phyloP scores from a whole-genome alignment of 2,888 invertebrate genomes.

The Dusona sp. region DNA sequence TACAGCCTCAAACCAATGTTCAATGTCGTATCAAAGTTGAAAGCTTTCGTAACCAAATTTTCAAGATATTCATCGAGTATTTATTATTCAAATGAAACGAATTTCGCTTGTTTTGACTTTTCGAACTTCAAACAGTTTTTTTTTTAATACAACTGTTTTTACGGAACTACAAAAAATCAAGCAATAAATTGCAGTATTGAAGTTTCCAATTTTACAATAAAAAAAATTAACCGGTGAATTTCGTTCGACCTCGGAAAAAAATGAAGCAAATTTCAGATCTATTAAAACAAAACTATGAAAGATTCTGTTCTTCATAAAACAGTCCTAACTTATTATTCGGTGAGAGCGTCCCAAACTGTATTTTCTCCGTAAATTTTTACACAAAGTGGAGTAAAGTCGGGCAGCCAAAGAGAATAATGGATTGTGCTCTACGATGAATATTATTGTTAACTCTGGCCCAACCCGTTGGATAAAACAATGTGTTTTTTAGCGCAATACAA shows the following conservation, averaged over 20 bases:
- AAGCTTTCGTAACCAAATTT: not conserved
- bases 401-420: constrained; percentile 8
- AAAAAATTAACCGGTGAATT: not conserved
- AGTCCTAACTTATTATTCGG: not conserved
- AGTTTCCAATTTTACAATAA: not conserved
- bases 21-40: not conserved
- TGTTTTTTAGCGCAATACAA: constrained; percentile 1
- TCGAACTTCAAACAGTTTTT: not conserved
- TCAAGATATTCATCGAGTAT: too few relatives aligned
- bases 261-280: too few relatives aligned
- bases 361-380: not conserved
- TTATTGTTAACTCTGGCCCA: not conserved
- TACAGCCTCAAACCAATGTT: not conserved
- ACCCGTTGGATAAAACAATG: not conserved
- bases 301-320: not conserved
- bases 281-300: not conserved
- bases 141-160: not conserved
- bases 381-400: not conserved
- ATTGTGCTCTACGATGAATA: not conserved
- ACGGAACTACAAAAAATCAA: not conserved
- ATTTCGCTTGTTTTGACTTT: too few relatives aligned
- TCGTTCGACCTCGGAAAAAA: too few relatives aligned
- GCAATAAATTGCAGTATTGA: not conserved
- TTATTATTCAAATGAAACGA: too few relatives aligned
- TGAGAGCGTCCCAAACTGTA: not conserved